These are phyloP conservation scores for Dioctria linearis DNA, from an alignment of 2,888 invertebrate genomes.

Conservation along the genomic window DNA sequence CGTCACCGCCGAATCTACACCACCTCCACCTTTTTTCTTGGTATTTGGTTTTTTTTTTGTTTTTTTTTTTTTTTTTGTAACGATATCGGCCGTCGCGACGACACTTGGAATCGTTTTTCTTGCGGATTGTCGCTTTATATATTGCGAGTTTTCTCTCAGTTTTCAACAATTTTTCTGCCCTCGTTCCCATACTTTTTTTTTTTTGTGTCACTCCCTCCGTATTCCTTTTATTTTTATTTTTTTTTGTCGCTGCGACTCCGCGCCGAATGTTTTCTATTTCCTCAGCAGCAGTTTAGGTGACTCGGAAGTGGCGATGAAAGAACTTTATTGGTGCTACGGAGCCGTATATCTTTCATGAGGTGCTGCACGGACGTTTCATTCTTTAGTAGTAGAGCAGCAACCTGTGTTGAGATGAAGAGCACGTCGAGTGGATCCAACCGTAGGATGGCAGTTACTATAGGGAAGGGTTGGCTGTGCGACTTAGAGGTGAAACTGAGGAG, in stretches of 20 bases:
- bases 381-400: not conserved
- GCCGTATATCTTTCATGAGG: conserved; percentile 45
- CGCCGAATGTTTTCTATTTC: conserved; percentile 27
- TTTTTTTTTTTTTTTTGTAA: conserved; percentile 2
- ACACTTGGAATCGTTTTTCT: not conserved
- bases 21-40: too few relatives aligned
- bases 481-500: not conserved
- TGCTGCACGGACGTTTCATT: conserved; percentile 37
- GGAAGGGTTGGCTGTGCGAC: not conserved
- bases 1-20: not conserved
- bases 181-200: not conserved
- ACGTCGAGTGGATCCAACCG: not conserved
- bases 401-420: not conserved
- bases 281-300: conserved; percentile 38
- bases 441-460: too few relatives aligned
- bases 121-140: conserved; percentile 31
- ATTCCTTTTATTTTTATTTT: too few relatives aligned
- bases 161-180: conserved; percentile 4
- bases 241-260: not conserved
- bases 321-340: conserved; percentile 24
- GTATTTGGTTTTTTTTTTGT: not conserved
- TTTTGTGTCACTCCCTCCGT: too few relatives aligned
- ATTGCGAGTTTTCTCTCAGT: conserved; percentile 28
- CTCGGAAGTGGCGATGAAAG: conserved; percentile 36
- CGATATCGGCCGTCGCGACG: conserved; percentile 21